Base-by-base conservation (phyloP, 2,888 invertebrate species). In the Napeogenes inachia region DNA sequence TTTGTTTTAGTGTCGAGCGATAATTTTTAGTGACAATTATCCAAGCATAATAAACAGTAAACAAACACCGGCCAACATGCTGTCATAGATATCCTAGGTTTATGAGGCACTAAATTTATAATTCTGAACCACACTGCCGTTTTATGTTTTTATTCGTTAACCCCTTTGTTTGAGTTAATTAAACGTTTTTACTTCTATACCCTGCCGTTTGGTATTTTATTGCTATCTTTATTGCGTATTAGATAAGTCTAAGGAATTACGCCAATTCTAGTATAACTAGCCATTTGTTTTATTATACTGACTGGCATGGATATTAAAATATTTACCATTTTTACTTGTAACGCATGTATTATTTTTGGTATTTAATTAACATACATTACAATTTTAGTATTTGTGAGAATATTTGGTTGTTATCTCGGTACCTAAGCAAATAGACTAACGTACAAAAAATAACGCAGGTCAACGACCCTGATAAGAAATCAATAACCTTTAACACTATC, bases 381-480 rank as follows among this genome's bases (percentile, higher is more conserved):
- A 21, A 21, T 21, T 21, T 21, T 21, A 21, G 21, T 21, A 21
- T 0, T 21, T 21, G 21, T 21, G 21, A 21, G 21, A 21, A 21
- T 21, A 21, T 21, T 21, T 21, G 1, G 21, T 21, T 42, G 42
- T 42, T 42, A 42, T 42, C 42, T 10, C 10, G 21, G 21, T 42
- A 42, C 10, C 10, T 42, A 42, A 42, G 42, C 12, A 30, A 50
- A 50, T 12, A 50, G 50, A 50, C 21, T 12, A 12, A 30, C n/a
- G n/a, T n/a, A n/a, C 21, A 6, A 21, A 50, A 70, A 75, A 74
- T 73, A 78, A 77, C 78, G 72, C 77, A 57, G 80, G 79, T 81
- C 81, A 78, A 61, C 62, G 77, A 82, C 77, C 84, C 67, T 68
- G 88, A 88, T 88, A 89, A 87, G 73, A 75, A 84, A 84, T 82